phyloP scores from a whole-genome alignment of 2,888 invertebrate species.

The Mayetiola destructor region DNA sequence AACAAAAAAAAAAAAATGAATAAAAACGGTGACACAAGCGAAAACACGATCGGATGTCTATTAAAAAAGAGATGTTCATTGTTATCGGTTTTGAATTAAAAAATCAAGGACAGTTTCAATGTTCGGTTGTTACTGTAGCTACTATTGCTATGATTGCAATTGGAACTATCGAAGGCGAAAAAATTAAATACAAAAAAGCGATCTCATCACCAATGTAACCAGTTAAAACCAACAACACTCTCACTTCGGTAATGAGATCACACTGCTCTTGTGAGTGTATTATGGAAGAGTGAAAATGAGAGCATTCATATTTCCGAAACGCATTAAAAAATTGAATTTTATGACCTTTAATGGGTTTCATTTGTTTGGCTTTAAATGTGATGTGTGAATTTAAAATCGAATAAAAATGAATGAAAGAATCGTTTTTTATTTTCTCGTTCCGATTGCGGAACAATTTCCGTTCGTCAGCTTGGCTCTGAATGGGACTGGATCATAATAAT shows the following conservation, averaged over 20 bases:
- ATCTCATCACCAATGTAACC: background rate
- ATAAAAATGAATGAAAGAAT: too few species aligned
- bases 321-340: background rate
- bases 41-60: slow-evolving; percentile 4
- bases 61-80: slow-evolving; percentile 4
- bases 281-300: slow-evolving; percentile 3
- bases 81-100: background rate
- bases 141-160: too few species aligned
- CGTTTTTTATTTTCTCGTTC: background rate
- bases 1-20: too few species aligned
- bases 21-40: background rate
- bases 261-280: too few species aligned
- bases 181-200: too few species aligned
- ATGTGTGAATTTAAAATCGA: too few species aligned
- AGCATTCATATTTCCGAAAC: slow-evolving; percentile 3
- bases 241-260: background rate
- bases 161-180: too few species aligned
- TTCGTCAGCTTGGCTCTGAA: background rate
- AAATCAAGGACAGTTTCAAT: slow-evolving; percentile 5
- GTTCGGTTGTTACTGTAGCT: too few species aligned
- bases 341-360: background rate
- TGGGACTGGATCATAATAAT: background rate
- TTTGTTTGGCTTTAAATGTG: too few species aligned
- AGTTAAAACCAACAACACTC: background rate
- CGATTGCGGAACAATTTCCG: background rate